These are phyloP conservation scores for Blastomussa wellsi DNA, from an alignment of 92 coral and sea anemone genomes.

Conservation along the genomic window DNA sequence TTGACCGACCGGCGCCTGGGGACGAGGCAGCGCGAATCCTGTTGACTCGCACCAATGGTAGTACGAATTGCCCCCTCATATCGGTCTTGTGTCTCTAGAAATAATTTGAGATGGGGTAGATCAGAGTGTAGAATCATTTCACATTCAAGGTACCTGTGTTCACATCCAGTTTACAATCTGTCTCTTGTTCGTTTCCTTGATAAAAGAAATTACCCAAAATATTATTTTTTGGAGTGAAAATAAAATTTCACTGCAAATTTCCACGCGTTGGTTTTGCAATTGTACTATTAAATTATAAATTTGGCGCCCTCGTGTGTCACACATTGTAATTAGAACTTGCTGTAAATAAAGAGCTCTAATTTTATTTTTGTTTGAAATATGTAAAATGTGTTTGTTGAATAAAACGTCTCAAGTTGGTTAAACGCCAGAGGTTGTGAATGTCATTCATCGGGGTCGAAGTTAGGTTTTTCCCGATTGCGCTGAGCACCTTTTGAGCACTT, in stretches of 20 bases:
- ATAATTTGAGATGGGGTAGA: not conserved
- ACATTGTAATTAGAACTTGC: slow-evolving; percentile 10
- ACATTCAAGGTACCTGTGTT: not conserved
- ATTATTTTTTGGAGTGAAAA: not conserved
- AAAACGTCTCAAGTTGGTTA: not conserved
- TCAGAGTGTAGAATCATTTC: not conserved
- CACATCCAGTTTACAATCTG: not conserved
- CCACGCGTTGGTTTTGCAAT: slow-evolving; percentile 1
- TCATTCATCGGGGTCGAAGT: not conserved
- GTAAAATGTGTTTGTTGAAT: slow-evolving; percentile 33
- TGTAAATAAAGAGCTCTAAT: slow-evolving; percentile 34
- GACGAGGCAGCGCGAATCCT: no score
- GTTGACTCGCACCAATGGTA: not conserved
- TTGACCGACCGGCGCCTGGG: no score
- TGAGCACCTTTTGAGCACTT: no score
- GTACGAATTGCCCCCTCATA: not conserved
- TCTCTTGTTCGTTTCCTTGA: not conserved
- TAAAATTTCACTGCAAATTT: not conserved
- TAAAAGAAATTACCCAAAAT: not conserved
- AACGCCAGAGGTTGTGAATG: not conserved
- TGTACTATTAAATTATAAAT: slow-evolving; percentile 27
- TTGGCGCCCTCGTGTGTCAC: slow-evolving; percentile 13
- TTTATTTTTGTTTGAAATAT: slow-evolving; percentile 25
- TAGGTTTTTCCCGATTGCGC: no score
- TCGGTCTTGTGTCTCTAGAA: not conserved